Evolutionary conservation across 2,888 invertebrate species (phyloP).

Genomic region (Eucriotettix oculatus): DNA sequence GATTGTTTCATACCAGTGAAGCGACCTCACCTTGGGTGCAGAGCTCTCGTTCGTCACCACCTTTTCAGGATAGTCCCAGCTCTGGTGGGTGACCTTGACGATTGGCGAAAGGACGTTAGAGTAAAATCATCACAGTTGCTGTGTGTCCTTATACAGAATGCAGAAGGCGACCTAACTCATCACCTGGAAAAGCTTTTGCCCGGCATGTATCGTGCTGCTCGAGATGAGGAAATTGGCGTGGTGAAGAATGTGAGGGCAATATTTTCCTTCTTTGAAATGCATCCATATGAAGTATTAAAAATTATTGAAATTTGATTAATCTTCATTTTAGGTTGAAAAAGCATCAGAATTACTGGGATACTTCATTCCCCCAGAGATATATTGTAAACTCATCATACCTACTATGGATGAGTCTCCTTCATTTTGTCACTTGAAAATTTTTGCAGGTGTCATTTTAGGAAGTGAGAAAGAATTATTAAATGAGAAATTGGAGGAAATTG

Average conservation of each 20-base stretch:
- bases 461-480: conserved; percentile 30
- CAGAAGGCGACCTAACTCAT: conserved; percentile 56
- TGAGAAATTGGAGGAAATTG: conserved; percentile 36
- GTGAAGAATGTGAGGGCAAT: conserved; percentile 32
- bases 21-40: conserved; percentile 78
- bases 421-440: conserved; percentile 36
- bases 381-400: conserved; percentile 49
- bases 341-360: conserved; percentile 57
- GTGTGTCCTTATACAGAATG: conserved; percentile 51
- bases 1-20: too few species aligned
- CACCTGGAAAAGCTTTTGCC: conserved; percentile 41
- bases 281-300: background rate
- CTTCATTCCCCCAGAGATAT: conserved; percentile 51
- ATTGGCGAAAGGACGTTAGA: conserved; percentile 56
- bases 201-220: conserved; percentile 42
- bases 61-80: conserved; percentile 57
- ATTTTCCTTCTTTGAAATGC: background rate
- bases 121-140: conserved; percentile 59
- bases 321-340: conserved; percentile 35
- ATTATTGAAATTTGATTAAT: background rate
- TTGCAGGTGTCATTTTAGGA: conserved; percentile 43
- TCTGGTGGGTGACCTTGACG: conserved; percentile 50
- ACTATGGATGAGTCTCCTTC: conserved; percentile 37
- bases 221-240: conserved; percentile 48
- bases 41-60: conserved; percentile 57